Conservation (phyloP, 1,140 invertebrate species). For the Pomacea maculata region DNA sequence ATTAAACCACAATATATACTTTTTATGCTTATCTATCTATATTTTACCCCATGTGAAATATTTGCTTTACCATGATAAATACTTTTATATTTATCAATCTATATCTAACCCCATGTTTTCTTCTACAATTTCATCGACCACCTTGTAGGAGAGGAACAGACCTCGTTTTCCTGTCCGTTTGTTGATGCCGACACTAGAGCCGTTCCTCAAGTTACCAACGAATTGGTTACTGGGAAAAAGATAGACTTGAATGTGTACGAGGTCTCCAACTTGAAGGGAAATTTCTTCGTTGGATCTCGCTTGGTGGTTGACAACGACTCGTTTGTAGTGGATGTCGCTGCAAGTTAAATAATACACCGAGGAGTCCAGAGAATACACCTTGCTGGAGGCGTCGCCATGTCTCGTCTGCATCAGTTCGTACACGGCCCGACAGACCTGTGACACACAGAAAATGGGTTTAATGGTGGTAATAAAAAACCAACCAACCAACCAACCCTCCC, state of each 20-base stretch:
- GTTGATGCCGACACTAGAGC: conserved; percentile 87
- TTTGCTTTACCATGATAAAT: too few species aligned
- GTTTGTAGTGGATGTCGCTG: conserved; percentile 86
- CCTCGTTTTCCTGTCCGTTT: conserved; percentile 76
- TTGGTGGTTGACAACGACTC: conserved; percentile 73
- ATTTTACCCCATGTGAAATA: too few species aligned
- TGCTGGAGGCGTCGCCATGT: conserved; percentile 82
- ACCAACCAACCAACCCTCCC: too few species aligned
- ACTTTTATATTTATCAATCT: too few species aligned
- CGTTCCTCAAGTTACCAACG: conserved; percentile 97
- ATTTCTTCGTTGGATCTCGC: conserved; percentile 72
- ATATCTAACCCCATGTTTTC: conserved; percentile 49
- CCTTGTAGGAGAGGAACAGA: conserved; percentile 68
- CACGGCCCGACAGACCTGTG: conserved; percentile 89
- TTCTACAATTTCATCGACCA: conserved; percentile 46
- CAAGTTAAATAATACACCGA: conserved; percentile 96
- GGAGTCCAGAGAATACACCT: conserved; percentile 92
- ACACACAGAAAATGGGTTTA: too few species aligned
- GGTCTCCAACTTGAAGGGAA: conserved; percentile 79
- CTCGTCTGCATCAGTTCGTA: conserved; percentile 96
- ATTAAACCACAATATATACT: too few species aligned
- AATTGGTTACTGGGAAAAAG: too few species aligned
- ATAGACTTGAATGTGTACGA: conserved; percentile 75
- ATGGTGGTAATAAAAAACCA: too few species aligned
- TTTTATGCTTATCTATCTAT: too few species aligned